Evolutionary conservation across 2,797 vertebrate species (phyloP), one percentile per base, ranked within the genome.

Genomic region (Delichon dasypus): DNA sequence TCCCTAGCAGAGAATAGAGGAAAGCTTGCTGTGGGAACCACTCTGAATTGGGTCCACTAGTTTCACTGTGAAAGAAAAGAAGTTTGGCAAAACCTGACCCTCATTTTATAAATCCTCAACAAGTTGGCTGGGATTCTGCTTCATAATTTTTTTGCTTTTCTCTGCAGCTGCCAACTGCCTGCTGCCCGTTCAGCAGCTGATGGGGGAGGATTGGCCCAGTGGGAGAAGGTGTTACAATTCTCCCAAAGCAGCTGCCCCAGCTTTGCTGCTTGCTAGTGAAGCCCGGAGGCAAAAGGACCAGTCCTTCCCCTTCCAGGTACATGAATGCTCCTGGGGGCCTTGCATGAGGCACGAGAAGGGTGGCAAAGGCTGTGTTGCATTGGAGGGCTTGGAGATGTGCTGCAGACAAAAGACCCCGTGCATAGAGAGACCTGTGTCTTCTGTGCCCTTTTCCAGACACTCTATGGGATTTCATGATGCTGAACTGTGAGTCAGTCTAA

Each of bases 401-500:
- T 75, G 73, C 0, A 54, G 26, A 68, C 47, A 27, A 48, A 89
- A 22, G 26, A 54, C 5, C 8, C 38, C 19, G 14, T 29, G 16
- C 50, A 50, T 2, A 57, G 50, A 11, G n/a, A 23, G 7, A 84
- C 19, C 18, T 38, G 7, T 32, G 16, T 48, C 34, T 38, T 55
- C 34, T 3, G 1, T 68, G 21, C 12, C 9, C 15, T 72, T 89
- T 84, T 58, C 54, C 78, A 50, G 54, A 19, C 30, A 64, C 27
- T 51, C 16, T 23, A 0, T 0, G 1, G 50, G 66, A 62, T n/a
- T 74, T 88, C 16, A 10, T 2, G 0, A 19, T 26, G n/a, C 17
- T 5, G 2, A 86, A 68, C 16, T 7, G 1, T 47, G 38, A 78
- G 10, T 27, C 26, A 48, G 26, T 34, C 29, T 64, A 38, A 78